Base-by-base conservation (phyloP, 2,797 vertebrate genomes). In the Sebastes trivittatus region DNA sequence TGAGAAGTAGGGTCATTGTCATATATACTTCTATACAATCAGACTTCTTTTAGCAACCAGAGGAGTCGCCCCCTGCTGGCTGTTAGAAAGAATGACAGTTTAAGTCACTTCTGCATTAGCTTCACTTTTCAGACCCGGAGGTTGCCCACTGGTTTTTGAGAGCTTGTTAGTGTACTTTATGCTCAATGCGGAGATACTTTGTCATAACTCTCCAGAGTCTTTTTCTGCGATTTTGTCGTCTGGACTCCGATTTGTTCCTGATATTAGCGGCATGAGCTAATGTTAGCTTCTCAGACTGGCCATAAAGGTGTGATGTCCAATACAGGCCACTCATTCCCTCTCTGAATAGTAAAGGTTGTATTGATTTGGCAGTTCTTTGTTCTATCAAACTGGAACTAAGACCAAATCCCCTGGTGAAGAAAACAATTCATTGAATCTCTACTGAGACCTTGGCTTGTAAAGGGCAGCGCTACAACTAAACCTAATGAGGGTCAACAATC, bases 401-500 rank as follows among this genome's bases (percentile, higher is more conserved):
- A 29, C 8, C 0, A 14, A 67, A 59, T 54, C 49, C 16, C 14
- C 14, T 10, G 23, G 36, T 55, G 27, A 62, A 46, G 29, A 62
- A 67, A 70, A 72, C 7, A 16, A 69, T 49, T 55, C 2, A n/a
- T 49, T 70, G 13, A 23, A 10, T 54, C 56, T 58, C 23, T n/a
- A 14, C 36, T 66, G 29, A 7, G 54, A 10, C 13, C 16, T 34
- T 25, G n/a, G 11, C 29, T 68, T 55, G 10, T 38, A 63, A 72
- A 80, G 18, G 32, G 55, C 80, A 49, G 60, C 2, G 6, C 55
- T 55, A 25, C 65, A 66, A 20, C 46, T 18, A 29, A 74, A 70
- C 34, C 74, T 66, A 30, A 66, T 70, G 65, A 70, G 58, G 55
- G 23, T 63, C 62, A 77, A 60, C 13, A 27, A 67, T 84, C 77